Evolutionary conservation across 2,797 vertebrate species (phyloP), one percentile per base, ranked within the genome.

Genomic region (Karalla daura): DNA sequence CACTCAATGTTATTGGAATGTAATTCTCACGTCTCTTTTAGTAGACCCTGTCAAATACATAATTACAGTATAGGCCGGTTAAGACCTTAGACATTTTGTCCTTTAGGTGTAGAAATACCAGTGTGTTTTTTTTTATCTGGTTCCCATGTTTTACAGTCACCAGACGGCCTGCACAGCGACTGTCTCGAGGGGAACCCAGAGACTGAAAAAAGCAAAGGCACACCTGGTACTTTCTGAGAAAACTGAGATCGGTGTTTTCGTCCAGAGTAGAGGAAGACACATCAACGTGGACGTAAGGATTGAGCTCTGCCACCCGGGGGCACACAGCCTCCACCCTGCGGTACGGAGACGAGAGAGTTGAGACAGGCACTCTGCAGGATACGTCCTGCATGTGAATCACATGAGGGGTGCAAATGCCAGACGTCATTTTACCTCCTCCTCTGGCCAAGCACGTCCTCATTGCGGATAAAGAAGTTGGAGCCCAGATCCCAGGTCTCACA

Each of bases 401-500:
- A 33, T 21, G 5, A 40, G 27, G 12, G 10, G 11, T 5, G 11
- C 12, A 10, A n/a, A 56, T 30, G n/a, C 17, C 9, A 32, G 14
- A 24, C 1, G 17, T 36, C 1, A 18, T 18, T 41, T 88, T 75
- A 99, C 98, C 97, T 97, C 86, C 88, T 96, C 83, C 82, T 97
- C 73, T 92, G 90, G 89, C 80, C 95, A 59, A 90, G 72, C 76
- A 98, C 89, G 83, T 99, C 98, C 52, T 98, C 95, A 89, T 96
- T 95, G 58, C 83, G 93, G 69, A 99, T 94, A 86, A 99, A 99
- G 88, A 99, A 99, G 89, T 98, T 99, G 61, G 92, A 95, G 43
- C 98, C 98, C 50, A 98, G 92, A 89, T 99, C 96, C 94, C 94
- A 93, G 8, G 92, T 91, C 2, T 94, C 93, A 87, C 96, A 98